A percentile compares a stretch with the other conserved stretches of the same genome.
Evolutionary conservation across 1,140 invertebrate genomes (phyloP).

Genomic region (Cydia amplana): DNA sequence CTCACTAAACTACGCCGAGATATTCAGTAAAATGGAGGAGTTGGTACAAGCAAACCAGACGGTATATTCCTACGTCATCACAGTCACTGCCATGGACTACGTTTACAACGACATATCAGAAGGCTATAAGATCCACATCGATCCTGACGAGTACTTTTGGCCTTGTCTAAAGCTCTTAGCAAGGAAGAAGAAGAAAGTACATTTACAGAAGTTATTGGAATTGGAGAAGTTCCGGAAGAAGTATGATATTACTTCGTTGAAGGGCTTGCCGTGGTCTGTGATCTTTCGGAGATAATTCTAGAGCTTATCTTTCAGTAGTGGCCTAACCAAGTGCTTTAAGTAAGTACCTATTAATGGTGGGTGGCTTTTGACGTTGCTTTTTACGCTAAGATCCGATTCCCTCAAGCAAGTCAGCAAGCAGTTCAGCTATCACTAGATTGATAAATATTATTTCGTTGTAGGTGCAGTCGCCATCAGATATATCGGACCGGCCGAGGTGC

Average conservation of each 20-base stretch:
- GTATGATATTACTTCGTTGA: slow-evolving; percentile 59
- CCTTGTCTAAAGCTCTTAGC: slow-evolving; percentile 42
- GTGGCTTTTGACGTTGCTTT: no score
- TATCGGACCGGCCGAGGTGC: no score
- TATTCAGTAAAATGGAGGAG: slow-evolving; percentile 65
- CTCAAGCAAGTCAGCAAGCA: no score
- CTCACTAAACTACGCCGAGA: slow-evolving; percentile 47
- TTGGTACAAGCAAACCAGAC: slow-evolving; percentile 48
- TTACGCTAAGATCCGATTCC: no score
- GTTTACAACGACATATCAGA: slow-evolving; percentile 63
- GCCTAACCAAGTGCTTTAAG: no score
- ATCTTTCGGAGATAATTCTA: slow-evolving; percentile 61
- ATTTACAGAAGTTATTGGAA: slow-evolving; percentile 41
- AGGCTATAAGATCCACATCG: slow-evolving; percentile 39
- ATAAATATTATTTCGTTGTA: no score
- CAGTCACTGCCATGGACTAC: slow-evolving; percentile 62
- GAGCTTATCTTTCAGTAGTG: no score
- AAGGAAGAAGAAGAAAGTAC: slow-evolving; percentile 35
- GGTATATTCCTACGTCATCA: slow-evolving; percentile 64
- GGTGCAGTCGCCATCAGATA: no score
- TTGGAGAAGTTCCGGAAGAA: slow-evolving; percentile 53
- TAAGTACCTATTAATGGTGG: no score
- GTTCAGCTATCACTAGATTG: no score
- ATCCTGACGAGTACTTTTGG: slow-evolving; percentile 38
- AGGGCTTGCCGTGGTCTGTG: slow-evolving; percentile 70